These are phyloP conservation scores for Cassiopea xamachana DNA, from an alignment of 30 jellyfish, hydroid and myxozoan genomes.

Conservation along the genomic window DNA sequence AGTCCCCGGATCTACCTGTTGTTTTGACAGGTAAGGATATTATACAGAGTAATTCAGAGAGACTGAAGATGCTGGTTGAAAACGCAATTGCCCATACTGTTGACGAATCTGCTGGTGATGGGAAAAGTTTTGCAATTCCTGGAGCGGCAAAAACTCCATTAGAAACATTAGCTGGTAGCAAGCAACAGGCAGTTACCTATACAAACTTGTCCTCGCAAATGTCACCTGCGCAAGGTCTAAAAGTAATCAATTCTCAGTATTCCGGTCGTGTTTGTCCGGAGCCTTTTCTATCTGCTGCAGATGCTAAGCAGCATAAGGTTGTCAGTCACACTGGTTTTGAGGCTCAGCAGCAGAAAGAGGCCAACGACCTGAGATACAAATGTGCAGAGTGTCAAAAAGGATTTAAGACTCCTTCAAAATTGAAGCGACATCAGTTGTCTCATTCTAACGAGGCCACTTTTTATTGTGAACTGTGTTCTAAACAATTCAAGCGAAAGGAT, in stretches of 20 bases:
- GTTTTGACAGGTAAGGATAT: slow-evolving; percentile 26
- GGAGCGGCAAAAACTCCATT: background rate
- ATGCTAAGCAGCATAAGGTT: slow-evolving; percentile 9
- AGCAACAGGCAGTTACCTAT: background rate
- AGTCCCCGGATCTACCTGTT: slow-evolving; percentile 56
- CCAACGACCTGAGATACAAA: slow-evolving; percentile 22
- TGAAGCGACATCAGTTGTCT: slow-evolving; percentile 51
- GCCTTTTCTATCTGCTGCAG: background rate
- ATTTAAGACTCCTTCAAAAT: slow-evolving; percentile 50
- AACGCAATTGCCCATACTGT: slow-evolving; percentile 33
- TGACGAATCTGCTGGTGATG: background rate
- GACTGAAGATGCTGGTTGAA: slow-evolving; percentile 44
- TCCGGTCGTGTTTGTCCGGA: slow-evolving; percentile 32
- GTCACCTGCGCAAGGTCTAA: background rate
- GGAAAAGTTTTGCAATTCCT: background rate
- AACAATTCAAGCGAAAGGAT: slow-evolving; percentile 65
- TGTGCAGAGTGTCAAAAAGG: slow-evolving; percentile 69
- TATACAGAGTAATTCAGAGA: slow-evolving; percentile 57
- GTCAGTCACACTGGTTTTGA: slow-evolving; percentile 8
- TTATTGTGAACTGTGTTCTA: slow-evolving; percentile 60
- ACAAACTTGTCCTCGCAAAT: background rate
- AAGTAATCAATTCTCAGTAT: slow-evolving; percentile 9
- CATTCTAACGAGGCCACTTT: slow-evolving; percentile 62
- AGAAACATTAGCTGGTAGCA: background rate
- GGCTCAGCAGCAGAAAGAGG: slow-evolving; percentile 3